Conservation (phyloP, 2,888 invertebrate genomes). For the Andrena dorsata region DNA sequence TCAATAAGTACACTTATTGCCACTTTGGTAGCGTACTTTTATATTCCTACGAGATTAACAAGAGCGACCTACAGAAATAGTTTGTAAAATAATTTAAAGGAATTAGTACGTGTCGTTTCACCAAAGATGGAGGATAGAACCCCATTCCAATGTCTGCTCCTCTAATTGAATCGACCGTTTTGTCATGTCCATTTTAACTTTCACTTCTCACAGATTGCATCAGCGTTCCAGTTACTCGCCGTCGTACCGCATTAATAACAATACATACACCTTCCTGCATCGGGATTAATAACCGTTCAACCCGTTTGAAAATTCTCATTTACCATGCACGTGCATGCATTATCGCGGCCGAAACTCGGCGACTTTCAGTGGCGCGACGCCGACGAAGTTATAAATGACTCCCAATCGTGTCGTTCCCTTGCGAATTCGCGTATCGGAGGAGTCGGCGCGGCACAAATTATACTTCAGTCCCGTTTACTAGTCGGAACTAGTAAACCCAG, state of each 20-base stretch:
- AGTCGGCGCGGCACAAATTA: slow-evolving; percentile 46
- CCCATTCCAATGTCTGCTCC: no score
- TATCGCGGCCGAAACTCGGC: slow-evolving; percentile 38
- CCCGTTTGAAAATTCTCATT: slow-evolving; percentile 30
- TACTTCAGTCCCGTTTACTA: slow-evolving; percentile 39
- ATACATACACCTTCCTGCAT: slow-evolving; percentile 7
- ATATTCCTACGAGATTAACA: no score
- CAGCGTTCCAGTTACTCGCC: background rate
- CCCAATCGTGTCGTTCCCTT: slow-evolving; percentile 43
- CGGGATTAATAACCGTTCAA: slow-evolving; percentile 13
- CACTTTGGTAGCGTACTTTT: no score
- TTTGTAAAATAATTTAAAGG: no score
- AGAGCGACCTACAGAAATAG: no score
- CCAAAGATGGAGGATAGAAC: no score
- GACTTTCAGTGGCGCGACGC: slow-evolving; percentile 52
- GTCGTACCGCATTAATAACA: slow-evolving; percentile 27
- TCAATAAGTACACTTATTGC: no score
- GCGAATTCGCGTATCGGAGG: slow-evolving; percentile 38
- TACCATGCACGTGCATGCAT: slow-evolving; percentile 31
- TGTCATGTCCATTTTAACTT: no score
- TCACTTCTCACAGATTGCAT: slow-evolving; percentile 13
- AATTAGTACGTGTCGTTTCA: no score
- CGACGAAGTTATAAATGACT: slow-evolving; percentile 41
- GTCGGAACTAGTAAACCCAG: no score
- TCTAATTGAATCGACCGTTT: no score